Percentiles rank a stretch among this genome's conserved stretches.
phyloP scores from a whole-genome alignment of 2,113 vertebrate genomes.

The Tragelaphus buxtoni region DNA sequence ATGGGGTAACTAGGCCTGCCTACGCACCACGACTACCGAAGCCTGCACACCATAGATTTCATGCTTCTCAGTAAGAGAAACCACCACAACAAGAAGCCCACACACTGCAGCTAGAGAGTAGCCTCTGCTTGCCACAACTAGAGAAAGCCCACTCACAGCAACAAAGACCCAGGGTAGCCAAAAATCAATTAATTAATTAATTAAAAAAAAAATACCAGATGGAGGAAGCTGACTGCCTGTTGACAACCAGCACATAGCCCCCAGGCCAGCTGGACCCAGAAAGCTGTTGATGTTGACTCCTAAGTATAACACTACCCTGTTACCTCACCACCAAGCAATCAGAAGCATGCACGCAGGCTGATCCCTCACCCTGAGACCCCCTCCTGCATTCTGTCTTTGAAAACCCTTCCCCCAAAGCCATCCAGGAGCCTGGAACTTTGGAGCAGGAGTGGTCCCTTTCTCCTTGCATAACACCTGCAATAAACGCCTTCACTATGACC shows the following conservation, averaged over 20 bases:
- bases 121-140: background rate
- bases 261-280: background rate
- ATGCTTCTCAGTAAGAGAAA: background rate
- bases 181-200: background rate
- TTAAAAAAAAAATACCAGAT: background rate
- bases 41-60: background rate
- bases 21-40: rapidly evolving
- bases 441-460: background rate
- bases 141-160: background rate
- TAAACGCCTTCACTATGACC: background rate
- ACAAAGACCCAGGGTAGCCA: background rate
- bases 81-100: background rate
- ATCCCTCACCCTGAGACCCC: background rate
- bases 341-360: background rate
- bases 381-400: background rate
- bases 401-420: background rate
- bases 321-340: background rate
- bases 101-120: background rate
- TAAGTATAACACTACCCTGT: background rate
- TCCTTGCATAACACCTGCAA: background rate
- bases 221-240: background rate
- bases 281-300: background rate
- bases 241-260: background rate
- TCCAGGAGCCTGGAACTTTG: background rate
- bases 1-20: background rate